Evolutionary conservation across 1,140 invertebrate genomes (phyloP), one percentile per base, ranked within the genome.

Genomic region (Cotesia vestalis): DNA sequence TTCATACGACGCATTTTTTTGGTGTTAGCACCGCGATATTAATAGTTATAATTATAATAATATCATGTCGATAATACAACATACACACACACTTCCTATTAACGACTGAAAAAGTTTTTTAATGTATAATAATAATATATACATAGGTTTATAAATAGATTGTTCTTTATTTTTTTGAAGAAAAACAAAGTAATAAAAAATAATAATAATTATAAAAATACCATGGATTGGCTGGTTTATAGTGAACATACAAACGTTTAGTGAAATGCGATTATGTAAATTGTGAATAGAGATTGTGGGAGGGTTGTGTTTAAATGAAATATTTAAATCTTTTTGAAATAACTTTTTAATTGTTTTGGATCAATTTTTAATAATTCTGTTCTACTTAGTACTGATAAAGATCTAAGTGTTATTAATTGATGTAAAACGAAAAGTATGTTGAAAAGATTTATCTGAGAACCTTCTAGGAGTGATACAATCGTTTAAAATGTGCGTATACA

Each of bases 31-130:
- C 27, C 3, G 27, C 27, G 27, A 69, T n/a, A 69, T 14, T 14
- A 20, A 20, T 46, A 46, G n/a, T 57, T 14, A 57, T 57, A 14
- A 14, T 14, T 4, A 34, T 77, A 76, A 76, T 77, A 77, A 73
- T 75, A 80, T 53, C 63, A 69, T 79, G 77, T 79, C 77, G 80
- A 79, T 80, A 74, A 63, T 72, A 80, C 55, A 20, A 63, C 20
- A 36, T 55, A 67, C 14, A 53, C 80, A 67, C 14, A 53, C 80
- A 78, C 81, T 85, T 86, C 83, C 83, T 75, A 71, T 66, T 79
- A 78, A 73, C 80, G 81, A 84, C 81, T 83, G 80, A 85, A 76
- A 66, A 75, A 6, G 40, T 77, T 73, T 63, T 73, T 59, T 66
- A 66, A 71, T 66, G 61, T 66, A 71, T 53, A 9, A 46, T 46